Conservation (phyloP, 2,797 vertebrate species). For the Acanthornis magna region DNA sequence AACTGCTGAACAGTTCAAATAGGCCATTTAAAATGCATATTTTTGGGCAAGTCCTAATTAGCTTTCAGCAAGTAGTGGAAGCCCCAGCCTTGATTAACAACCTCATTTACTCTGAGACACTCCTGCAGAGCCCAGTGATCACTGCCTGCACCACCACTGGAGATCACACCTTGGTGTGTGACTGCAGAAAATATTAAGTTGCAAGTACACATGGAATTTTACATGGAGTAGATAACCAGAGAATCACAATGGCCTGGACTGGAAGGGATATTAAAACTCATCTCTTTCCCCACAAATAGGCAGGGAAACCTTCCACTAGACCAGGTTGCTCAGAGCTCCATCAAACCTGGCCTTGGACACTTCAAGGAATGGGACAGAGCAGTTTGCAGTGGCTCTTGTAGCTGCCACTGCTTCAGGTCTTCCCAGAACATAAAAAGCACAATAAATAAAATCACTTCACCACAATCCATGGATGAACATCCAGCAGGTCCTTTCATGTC, state of each 20-base stretch:
- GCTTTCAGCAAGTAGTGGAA: neutral
- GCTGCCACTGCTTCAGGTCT: neutral
- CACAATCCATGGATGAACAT: neutral
- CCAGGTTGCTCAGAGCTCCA: neutral
- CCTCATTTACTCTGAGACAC: neutral
- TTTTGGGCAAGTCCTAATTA: neutral
- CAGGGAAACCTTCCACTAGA: neutral
- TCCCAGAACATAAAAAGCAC: neutral
- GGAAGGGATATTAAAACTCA: neutral
- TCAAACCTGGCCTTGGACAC: neutral
- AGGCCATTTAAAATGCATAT: neutral
- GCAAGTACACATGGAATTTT: fast-evolving
- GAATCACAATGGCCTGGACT: neutral
- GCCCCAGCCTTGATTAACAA: neutral
- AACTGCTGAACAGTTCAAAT: neutral
- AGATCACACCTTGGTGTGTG: neutral
- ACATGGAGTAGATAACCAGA: neutral
- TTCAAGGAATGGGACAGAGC: neutral
- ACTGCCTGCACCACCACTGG: neutral
- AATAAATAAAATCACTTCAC: neutral
- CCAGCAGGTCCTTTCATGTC: neutral
- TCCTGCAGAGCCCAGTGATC: neutral
- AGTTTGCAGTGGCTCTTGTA: neutral
- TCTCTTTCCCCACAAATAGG: neutral
- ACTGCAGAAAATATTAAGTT: neutral